Conservation (phyloP, 2,113 vertebrate genomes). For the Bubalus kerabau region DNA sequence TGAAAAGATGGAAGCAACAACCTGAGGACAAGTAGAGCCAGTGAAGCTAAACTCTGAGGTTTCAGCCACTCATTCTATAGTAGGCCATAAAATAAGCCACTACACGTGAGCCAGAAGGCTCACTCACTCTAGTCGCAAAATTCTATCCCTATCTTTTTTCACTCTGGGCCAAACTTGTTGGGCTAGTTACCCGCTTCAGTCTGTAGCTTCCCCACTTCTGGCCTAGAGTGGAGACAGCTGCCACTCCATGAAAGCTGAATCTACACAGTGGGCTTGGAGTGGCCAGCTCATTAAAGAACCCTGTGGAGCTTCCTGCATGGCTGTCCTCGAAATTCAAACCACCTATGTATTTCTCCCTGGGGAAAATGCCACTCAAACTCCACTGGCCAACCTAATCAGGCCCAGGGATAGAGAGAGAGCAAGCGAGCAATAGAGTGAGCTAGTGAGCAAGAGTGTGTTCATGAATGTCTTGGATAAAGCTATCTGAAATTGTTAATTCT, state of each 20-base stretch:
- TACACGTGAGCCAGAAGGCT: neutral
- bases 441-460: neutral
- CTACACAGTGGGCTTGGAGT: neutral
- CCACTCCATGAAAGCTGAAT: neutral
- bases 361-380: constrained; percentile 73
- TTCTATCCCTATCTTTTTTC: neutral
- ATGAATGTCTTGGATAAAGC: neutral
- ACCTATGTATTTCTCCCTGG: constrained; percentile 68
- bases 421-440: fast-evolving
- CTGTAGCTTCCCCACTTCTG: neutral
- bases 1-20: neutral
- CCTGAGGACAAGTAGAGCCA: neutral
- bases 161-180: neutral
- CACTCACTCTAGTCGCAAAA: neutral
- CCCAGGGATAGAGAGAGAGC: constrained; percentile 47
- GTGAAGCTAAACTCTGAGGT: neutral
- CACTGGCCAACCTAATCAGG: constrained; percentile 75
- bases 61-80: neutral
- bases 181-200: neutral
- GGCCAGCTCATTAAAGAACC: neutral
- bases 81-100: neutral
- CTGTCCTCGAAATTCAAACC: constrained; percentile 64
- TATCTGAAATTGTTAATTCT: neutral
- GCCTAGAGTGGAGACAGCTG: neutral
- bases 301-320: constrained; percentile 67